These are phyloP conservation scores for Pogonus chalceus DNA, from an alignment of 1,140 invertebrate genomes.

Conservation along the genomic window DNA sequence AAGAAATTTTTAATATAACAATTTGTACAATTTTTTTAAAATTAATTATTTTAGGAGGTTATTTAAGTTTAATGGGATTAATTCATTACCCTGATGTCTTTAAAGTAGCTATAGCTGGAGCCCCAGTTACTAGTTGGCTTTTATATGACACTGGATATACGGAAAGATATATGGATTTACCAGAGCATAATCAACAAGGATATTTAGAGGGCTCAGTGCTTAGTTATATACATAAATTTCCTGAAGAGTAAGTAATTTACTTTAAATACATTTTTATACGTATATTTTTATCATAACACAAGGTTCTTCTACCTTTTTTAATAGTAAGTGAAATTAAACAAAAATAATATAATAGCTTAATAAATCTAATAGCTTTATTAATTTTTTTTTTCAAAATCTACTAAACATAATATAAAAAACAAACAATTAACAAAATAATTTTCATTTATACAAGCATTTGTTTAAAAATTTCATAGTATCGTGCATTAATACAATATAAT, in stretches of 20 bases:
- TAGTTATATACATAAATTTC: constrained; percentile 73
- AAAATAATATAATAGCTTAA: too few relatives aligned
- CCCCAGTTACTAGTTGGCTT: constrained; percentile 93
- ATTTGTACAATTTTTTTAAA: not conserved
- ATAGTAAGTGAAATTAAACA: not conserved
- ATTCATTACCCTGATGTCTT: constrained; percentile 75
- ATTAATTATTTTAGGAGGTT: constrained; percentile 47
- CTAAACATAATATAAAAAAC: too few relatives aligned
- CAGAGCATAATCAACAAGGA: constrained; percentile 65
- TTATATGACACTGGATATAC: constrained; percentile 94
- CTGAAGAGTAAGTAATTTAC: constrained; percentile 74
- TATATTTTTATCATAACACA: not conserved
- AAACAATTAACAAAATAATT: too few relatives aligned
- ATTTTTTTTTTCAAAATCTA: constrained; percentile 13
- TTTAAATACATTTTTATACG: not conserved
- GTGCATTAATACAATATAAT: too few relatives aligned
- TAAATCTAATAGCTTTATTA: constrained; percentile 7
- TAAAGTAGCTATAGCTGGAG: constrained; percentile 88
- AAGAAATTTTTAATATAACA: constrained; percentile 16
- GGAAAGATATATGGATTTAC: constrained; percentile 93
- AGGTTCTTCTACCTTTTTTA: not conserved
- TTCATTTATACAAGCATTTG: too few relatives aligned
- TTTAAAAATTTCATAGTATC: too few relatives aligned
- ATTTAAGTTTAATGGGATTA: constrained; percentile 75
- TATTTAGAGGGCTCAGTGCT: constrained; percentile 72